These are phyloP conservation scores for Heliconius charithonia DNA, from an alignment of 2,888 invertebrate species.

Conservation along the genomic window DNA sequence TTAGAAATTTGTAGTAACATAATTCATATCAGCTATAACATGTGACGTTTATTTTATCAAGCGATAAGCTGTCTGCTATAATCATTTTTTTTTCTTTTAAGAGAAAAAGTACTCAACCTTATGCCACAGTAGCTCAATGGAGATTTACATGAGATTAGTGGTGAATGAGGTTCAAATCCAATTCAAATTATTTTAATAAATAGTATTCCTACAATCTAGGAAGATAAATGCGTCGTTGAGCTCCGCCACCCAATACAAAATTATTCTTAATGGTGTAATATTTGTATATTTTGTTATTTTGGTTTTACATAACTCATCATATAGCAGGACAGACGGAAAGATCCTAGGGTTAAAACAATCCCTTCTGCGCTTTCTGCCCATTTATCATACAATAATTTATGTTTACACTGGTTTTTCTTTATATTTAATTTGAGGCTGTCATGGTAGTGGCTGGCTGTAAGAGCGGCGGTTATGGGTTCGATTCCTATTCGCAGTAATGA, in stretches of 20 bases:
- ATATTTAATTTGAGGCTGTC: too few species aligned
- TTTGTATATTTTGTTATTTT: too few species aligned
- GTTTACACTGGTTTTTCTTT: too few species aligned
- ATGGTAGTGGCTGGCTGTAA: too few species aligned
- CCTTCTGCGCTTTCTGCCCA: background rate
- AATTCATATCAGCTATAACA: background rate
- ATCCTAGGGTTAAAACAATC: background rate
- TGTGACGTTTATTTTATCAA: conserved; percentile 1
- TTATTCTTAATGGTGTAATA: too few species aligned
- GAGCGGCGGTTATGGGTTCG: too few species aligned
- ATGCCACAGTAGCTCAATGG: too few species aligned
- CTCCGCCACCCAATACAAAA: background rate
- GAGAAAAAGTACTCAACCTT: background rate
- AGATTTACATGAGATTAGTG: too few species aligned
- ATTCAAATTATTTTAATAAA: background rate
- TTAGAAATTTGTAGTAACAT: background rate
- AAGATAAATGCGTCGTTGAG: background rate
- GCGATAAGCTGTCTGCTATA: background rate
- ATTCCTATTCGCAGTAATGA: too few species aligned
- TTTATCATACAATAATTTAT: background rate
- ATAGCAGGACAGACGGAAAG: background rate
- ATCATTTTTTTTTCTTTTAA: background rate
- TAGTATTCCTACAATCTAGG: background rate
- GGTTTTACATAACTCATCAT: background rate
- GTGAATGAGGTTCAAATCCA: background rate